Evolutionary conservation across 1,140 invertebrate species (phyloP).

Genomic region (Macrosteles quadrilineatus): DNA sequence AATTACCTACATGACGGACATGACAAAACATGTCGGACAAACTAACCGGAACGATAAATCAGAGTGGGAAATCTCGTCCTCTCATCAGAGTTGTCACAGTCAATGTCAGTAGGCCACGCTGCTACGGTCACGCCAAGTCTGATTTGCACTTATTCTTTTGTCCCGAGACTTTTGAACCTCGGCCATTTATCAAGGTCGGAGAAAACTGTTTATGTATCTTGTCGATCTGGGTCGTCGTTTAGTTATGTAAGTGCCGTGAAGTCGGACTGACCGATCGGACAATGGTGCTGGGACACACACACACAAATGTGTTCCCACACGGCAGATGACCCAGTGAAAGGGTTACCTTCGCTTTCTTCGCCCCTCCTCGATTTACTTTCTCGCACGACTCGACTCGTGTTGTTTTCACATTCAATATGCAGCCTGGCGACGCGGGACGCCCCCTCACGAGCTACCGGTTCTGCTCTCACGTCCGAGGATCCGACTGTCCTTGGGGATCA

Average conservation of each 20-base stretch:
- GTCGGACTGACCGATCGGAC: not conserved
- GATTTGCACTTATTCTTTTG: too few species aligned
- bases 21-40: too few species aligned
- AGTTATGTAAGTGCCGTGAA: too few species aligned
- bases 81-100: too few species aligned
- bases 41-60: too few species aligned
- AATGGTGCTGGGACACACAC: not conserved
- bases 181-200: constrained; percentile 9
- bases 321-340: not conserved
- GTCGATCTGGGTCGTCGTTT: too few species aligned
- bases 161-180: not conserved
- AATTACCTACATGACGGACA: too few species aligned
- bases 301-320: not conserved
- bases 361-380: constrained; percentile 7
- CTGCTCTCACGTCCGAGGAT: not conserved
- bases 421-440: not conserved
- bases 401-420: constrained; percentile 5
- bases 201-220: constrained; percentile 1
- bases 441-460: not conserved
- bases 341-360: not conserved
- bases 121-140: too few species aligned
- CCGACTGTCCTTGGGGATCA: too few species aligned
- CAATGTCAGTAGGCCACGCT: too few species aligned
- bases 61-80: too few species aligned
- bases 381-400: constrained; percentile 1